Evolutionary conservation across 2,888 invertebrate species (phyloP).

Genomic region (Eristalis pertinax): DNA sequence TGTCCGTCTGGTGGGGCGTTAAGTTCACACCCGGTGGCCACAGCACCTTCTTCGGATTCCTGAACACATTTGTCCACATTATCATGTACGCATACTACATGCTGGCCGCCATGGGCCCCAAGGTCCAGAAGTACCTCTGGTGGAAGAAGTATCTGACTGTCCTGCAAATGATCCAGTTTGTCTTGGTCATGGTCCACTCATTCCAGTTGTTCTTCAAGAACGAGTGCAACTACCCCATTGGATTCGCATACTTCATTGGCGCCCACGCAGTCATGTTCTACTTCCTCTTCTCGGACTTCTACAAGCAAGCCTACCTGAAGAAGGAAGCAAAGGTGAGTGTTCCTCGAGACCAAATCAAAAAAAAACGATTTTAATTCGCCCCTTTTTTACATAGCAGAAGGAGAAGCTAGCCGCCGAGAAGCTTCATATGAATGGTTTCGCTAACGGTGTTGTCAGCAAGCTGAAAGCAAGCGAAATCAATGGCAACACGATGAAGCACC

Average conservation of each 20-base stretch:
- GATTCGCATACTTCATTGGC: constrained; percentile 95
- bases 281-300: constrained; percentile 95
- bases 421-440: constrained; percentile 75
- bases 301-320: constrained; percentile 87
- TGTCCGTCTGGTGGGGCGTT: constrained; percentile 95
- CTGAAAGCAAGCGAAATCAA: constrained; percentile 75
- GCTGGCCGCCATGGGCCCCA: constrained; percentile 93
- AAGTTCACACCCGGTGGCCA: constrained; percentile 96
- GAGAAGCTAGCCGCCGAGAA: constrained; percentile 76
- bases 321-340: constrained; percentile 78
- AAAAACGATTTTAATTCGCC: background rate
- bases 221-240: constrained; percentile 94
- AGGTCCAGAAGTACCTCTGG: constrained; percentile 93
- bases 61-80: constrained; percentile 97
- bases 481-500: constrained; percentile 75
- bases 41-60: constrained; percentile 94
- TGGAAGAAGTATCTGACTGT: constrained; percentile 97
- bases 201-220: constrained; percentile 91
- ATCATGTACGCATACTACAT: constrained; percentile 97
- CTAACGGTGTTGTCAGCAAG: constrained; percentile 75
- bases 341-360: background rate
- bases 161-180: constrained; percentile 96
- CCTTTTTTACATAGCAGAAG: constrained; percentile 69
- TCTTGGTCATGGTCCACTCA: constrained; percentile 93
- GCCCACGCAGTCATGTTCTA: constrained; percentile 96